A percentile compares a stretch with the other conserved stretches of the same genome.
Conservation (phyloP, 2,888 invertebrate species). For the Scelioninae gen. 2 region DNA sequence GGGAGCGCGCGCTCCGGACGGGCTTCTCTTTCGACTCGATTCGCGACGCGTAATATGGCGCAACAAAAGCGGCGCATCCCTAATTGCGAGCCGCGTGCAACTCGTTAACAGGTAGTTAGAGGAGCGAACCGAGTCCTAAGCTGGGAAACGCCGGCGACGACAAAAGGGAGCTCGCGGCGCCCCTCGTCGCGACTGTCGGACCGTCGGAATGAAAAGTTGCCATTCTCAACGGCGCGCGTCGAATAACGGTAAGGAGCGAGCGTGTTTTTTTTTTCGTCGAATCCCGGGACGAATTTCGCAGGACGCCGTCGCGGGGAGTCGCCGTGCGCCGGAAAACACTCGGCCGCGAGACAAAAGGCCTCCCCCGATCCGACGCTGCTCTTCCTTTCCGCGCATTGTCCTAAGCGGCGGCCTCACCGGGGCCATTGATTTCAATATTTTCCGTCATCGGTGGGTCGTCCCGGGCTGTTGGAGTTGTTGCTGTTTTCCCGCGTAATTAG, state of each 20-base stretch:
- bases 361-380: too few relatives aligned
- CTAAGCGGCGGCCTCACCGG: too few relatives aligned
- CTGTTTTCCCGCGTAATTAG: too few relatives aligned
- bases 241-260: constrained; percentile 41
- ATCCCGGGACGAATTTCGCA: constrained; percentile 38
- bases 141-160: constrained; percentile 34
- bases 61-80: constrained; percentile 57
- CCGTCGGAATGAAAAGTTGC: constrained; percentile 45
- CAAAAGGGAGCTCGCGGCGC: constrained; percentile 49
- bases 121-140: constrained; percentile 44
- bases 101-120: constrained; percentile 57
- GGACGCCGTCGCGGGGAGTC: constrained; percentile 21
- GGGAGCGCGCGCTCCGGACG: constrained; percentile 44
- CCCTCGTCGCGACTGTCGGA: constrained; percentile 30
- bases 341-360: too few relatives aligned
- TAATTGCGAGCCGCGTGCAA: constrained; percentile 59
- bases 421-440: too few relatives aligned
- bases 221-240: constrained; percentile 38
- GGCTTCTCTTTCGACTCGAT: constrained; percentile 49
- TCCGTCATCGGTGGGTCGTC: too few relatives aligned
- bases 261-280: constrained; percentile 38
- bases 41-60: constrained; percentile 53
- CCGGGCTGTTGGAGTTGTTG: too few relatives aligned
- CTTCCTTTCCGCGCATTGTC: too few relatives aligned
- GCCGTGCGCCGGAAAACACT: too few relatives aligned